Conservation (phyloP, 2,888 invertebrate species). For the Cataglyphis livida region DNA sequence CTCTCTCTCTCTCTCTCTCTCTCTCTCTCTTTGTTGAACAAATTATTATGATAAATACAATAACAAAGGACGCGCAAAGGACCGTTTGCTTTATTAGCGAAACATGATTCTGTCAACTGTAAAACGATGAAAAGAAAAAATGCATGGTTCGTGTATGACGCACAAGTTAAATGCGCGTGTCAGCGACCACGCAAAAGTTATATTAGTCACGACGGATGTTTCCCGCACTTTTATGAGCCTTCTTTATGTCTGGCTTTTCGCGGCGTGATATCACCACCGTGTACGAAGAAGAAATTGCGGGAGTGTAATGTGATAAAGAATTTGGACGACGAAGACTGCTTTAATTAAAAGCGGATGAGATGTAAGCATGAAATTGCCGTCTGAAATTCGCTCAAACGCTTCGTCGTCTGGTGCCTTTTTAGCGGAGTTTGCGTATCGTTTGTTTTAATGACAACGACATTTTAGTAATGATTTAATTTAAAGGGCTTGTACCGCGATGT, state of each 20-base stretch:
- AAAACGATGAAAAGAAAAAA: background rate
- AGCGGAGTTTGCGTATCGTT: background rate
- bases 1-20: background rate
- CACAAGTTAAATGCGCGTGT: background rate
- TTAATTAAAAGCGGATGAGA: slow-evolving; percentile 52
- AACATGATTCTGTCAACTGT: background rate
- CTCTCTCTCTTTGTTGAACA: background rate
- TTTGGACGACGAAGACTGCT: slow-evolving; percentile 14
- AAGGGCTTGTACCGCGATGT: background rate
- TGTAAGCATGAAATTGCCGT: slow-evolving; percentile 33
- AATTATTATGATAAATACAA: slow-evolving; percentile 7
- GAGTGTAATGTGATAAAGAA: slow-evolving; percentile 46
- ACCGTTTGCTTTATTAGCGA: background rate
- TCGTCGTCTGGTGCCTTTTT: slow-evolving; percentile 10
- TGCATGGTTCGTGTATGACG: background rate
- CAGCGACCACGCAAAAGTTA: background rate
- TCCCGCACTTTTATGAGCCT: background rate
- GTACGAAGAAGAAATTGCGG: slow-evolving; percentile 22
- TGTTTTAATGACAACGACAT: slow-evolving; percentile 29
- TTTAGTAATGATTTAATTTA: slow-evolving; percentile 8
- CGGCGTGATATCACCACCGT: background rate
- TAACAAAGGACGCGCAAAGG: background rate
- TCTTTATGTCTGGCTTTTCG: background rate
- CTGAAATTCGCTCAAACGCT: background rate
- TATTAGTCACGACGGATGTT: slow-evolving; percentile 19